Percentiles rank a stretch among this genome's conserved stretches.
These are phyloP conservation scores for Cranoglanis bouderius DNA, from an alignment of 2,113 vertebrate genomes.

Conservation along the genomic window DNA sequence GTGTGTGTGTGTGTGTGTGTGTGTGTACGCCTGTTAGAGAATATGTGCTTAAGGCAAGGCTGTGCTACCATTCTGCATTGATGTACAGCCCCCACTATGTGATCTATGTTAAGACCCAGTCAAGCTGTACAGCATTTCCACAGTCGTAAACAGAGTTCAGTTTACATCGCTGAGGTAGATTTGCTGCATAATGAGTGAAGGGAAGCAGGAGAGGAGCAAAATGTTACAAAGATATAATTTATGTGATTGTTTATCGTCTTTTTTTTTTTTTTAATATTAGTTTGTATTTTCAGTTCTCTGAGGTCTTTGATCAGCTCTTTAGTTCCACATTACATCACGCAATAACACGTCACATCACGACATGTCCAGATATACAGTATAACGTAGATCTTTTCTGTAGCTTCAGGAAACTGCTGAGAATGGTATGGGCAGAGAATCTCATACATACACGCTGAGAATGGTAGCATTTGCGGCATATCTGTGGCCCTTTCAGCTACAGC, in stretches of 20 bases:
- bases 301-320: constrained; percentile 10
- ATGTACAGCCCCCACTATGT: constrained; percentile 35
- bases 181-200: constrained; percentile 25
- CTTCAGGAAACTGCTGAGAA: background rate
- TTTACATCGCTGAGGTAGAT: constrained; percentile 23
- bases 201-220: background rate
- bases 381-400: background rate
- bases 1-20: constrained; percentile 2
- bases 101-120: constrained; percentile 43
- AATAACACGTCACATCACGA: background rate
- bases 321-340: background rate
- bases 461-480: constrained; percentile 21
- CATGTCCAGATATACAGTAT: constrained; percentile 31
- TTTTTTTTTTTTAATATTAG: background rate
- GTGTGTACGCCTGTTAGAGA: background rate
- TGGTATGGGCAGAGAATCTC: background rate
- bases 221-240: background rate
- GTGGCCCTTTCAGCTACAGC: constrained; percentile 40
- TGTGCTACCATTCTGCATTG: constrained; percentile 39
- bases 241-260: background rate
- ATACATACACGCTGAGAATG: constrained; percentile 7
- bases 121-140: constrained; percentile 34
- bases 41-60: constrained; percentile 50
- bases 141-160: constrained; percentile 12
- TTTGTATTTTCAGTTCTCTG: constrained; percentile 34